Evolutionary conservation across 2,888 invertebrate species (phyloP).

Genomic region (Argyresthia goedartella): DNA sequence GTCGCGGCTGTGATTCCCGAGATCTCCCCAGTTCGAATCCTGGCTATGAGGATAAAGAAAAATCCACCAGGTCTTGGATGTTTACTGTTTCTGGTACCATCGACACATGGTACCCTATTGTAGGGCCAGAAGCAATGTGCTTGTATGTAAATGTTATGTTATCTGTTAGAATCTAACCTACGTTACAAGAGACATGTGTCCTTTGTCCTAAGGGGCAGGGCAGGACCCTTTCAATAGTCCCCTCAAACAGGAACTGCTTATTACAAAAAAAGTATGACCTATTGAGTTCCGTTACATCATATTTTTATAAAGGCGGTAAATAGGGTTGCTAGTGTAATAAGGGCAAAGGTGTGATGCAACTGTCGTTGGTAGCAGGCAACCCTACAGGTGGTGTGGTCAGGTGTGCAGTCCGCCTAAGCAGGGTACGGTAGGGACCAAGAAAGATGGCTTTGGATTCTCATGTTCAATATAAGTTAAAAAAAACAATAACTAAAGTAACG

Average conservation of each 20-base stretch:
- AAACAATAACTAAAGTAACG: not conserved
- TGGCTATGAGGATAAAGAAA: too few relatives aligned
- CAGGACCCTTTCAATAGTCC: not conserved
- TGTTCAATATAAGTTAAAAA: not conserved
- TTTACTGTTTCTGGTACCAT: too few relatives aligned
- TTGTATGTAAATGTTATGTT: too few relatives aligned
- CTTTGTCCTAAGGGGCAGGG: not conserved
- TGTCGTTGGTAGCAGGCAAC: slow-evolving; percentile 19
- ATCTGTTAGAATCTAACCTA: not conserved
- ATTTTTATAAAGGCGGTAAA: not conserved
- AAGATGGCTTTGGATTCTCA: not conserved
- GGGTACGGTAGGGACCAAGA: not conserved
- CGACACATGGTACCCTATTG: too few relatives aligned
- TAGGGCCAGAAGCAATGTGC: too few relatives aligned
- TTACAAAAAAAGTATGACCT: slow-evolving; percentile 22
- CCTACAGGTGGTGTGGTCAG: slow-evolving; percentile 47
- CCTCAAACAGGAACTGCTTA: not conserved
- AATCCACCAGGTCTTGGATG: too few relatives aligned
- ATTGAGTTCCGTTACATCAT: slow-evolving; percentile 25
- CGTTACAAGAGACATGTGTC: not conserved
- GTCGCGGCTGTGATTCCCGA: too few relatives aligned
- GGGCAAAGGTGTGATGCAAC: slow-evolving; percentile 52
- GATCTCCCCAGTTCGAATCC: too few relatives aligned
- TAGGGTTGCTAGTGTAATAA: slow-evolving; percentile 5
- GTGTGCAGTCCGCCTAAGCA: slow-evolving; percentile 35